Evolutionary conservation across 2,797 vertebrate genomes (phyloP).

Genomic region (Clarias laeviceps): DNA sequence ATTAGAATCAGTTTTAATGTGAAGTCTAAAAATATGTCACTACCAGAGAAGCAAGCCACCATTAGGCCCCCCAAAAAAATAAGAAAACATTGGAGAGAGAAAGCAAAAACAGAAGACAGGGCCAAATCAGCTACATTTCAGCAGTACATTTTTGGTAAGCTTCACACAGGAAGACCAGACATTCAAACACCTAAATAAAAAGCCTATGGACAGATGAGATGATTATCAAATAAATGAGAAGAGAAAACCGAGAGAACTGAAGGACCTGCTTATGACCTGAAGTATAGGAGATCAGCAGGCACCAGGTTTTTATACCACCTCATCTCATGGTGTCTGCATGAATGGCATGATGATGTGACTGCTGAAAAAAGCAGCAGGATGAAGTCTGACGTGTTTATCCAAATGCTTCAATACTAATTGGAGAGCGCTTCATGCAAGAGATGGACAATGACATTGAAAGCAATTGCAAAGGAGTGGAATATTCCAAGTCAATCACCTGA

Average conservation of each 20-base stretch:
- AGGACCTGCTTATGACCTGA: neutral
- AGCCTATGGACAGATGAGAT: neutral
- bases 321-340: neutral
- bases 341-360: neutral
- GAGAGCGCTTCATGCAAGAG: neutral
- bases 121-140: neutral
- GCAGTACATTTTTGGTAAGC: neutral
- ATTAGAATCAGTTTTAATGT: neutral
- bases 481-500: neutral
- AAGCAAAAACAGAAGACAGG: neutral
- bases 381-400: neutral
- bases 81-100: neutral
- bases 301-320: too few species aligned
- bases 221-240: neutral
- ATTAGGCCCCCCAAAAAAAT: neutral
- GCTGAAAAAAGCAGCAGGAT: neutral
- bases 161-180: neutral
- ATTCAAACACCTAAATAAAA: neutral
- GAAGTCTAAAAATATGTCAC: neutral
- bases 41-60: neutral
- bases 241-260: neutral
- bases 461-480: neutral
- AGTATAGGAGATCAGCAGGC: too few species aligned
- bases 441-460: neutral
- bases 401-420: neutral